These are phyloP conservation scores for Zele albiditarsus DNA, from an alignment of 2,888 invertebrate species.

Conservation along the genomic window DNA sequence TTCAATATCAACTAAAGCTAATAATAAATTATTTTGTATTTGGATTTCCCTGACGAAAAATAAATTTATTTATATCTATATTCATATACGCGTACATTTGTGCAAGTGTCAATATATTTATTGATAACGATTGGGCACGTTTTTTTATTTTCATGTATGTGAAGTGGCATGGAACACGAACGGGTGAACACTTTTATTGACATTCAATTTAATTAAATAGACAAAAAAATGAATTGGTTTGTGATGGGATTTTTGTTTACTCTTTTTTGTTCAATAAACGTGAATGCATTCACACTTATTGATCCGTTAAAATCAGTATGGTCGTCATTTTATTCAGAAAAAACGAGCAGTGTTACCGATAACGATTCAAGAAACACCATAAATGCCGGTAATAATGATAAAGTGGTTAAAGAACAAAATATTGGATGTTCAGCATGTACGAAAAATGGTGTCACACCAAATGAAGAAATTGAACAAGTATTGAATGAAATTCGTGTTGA, in stretches of 20 bases:
- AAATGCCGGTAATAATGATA: constrained; percentile 27
- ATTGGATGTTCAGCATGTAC: constrained; percentile 60
- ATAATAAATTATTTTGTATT: not conserved
- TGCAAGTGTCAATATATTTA: constrained; percentile 1
- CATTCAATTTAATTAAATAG: not conserved
- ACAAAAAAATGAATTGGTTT: constrained; percentile 52
- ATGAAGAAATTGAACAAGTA: constrained; percentile 62
- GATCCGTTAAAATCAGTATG: constrained; percentile 64
- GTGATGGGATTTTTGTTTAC: constrained; percentile 36
- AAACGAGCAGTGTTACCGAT: constrained; percentile 34
- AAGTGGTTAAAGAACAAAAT: constrained; percentile 28
- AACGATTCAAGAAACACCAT: not conserved
- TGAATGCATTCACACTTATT: constrained; percentile 56
- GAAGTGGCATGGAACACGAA: constrained; percentile 28
- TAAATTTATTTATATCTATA: not conserved
- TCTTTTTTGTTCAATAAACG: constrained; percentile 28
- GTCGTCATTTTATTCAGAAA: constrained; percentile 59
- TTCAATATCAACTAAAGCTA: not conserved
- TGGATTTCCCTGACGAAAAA: not conserved
- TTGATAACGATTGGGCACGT: not conserved
- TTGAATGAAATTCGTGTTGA: constrained; percentile 83
- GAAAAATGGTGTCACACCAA: constrained; percentile 60
- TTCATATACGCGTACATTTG: not conserved
- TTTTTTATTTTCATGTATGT: not conserved
- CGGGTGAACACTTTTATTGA: constrained; percentile 21